phyloP scores from a whole-genome alignment of 2,888 invertebrate species.

The Adelphocoris suturalis region DNA sequence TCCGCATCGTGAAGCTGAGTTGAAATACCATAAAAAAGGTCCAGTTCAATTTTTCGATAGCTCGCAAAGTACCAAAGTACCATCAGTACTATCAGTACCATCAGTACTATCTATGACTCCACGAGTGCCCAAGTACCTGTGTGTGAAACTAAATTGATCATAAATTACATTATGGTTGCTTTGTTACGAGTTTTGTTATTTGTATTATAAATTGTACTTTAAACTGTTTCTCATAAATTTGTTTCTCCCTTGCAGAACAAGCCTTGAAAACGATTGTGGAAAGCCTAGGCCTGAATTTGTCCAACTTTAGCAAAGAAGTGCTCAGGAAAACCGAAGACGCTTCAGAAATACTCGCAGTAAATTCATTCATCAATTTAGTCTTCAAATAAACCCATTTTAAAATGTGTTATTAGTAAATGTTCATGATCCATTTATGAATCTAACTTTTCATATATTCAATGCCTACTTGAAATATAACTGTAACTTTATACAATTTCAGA shows the following conservation, averaged over 20 bases:
- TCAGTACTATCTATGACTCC: too few species aligned
- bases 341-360: conserved; percentile 15
- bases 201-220: too few species aligned
- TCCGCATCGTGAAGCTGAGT: too few species aligned
- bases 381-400: background rate
- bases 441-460: background rate
- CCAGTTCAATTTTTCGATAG: too few species aligned
- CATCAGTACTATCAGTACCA: too few species aligned
- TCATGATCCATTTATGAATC: background rate
- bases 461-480: background rate
- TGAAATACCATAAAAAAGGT: too few species aligned
- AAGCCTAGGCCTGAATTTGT: background rate
- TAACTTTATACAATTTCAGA: background rate
- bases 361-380: background rate
- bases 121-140: too few species aligned
- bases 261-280: conserved; percentile 32
- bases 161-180: too few species aligned
- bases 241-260: background rate
- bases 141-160: too few species aligned
- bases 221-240: background rate
- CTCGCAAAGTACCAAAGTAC: too few species aligned
- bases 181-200: background rate
- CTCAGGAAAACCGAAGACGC: background rate
- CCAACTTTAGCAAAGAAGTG: background rate
- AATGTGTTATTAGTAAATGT: background rate